Conservation (phyloP, 2,888 invertebrate species). For the Cephus pygmeus region DNA sequence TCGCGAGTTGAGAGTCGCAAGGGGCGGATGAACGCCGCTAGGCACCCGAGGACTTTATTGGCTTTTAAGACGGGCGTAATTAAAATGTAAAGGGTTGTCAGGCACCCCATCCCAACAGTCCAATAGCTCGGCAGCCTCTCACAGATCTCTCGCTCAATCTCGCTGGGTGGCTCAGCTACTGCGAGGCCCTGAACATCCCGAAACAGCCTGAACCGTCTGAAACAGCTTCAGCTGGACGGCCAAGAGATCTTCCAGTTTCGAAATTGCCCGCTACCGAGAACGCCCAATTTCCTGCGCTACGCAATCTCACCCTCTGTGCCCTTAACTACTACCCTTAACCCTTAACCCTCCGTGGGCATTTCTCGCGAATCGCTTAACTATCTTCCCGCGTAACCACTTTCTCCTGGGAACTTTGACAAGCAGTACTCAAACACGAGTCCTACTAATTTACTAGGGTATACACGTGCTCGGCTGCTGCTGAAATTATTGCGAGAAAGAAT, state of each 20-base stretch:
- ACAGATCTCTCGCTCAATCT: constrained; percentile 27
- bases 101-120: constrained; percentile 14
- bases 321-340: background rate
- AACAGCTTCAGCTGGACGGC: background rate
- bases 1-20: constrained; percentile 36
- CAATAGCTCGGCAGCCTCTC: constrained; percentile 1
- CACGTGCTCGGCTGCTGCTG: background rate
- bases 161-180: constrained; percentile 17
- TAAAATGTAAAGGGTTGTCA: constrained; percentile 61
- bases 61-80: constrained; percentile 59
- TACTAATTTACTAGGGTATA: background rate
- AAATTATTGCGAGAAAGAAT: background rate
- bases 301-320: background rate
- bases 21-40: constrained; percentile 34
- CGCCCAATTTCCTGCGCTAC: background rate
- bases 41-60: constrained; percentile 54
- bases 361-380: background rate
- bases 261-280: constrained; percentile 21
- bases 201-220: constrained; percentile 11
- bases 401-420: background rate
- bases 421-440: background rate
- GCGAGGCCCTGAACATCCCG: constrained; percentile 20
- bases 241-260: constrained; percentile 27
- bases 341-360: background rate
- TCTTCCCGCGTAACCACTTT: background rate